These are phyloP conservation scores for Rhadina sibilatrix DNA, from an alignment of 2,113 vertebrate genomes.

Conservation along the genomic window DNA sequence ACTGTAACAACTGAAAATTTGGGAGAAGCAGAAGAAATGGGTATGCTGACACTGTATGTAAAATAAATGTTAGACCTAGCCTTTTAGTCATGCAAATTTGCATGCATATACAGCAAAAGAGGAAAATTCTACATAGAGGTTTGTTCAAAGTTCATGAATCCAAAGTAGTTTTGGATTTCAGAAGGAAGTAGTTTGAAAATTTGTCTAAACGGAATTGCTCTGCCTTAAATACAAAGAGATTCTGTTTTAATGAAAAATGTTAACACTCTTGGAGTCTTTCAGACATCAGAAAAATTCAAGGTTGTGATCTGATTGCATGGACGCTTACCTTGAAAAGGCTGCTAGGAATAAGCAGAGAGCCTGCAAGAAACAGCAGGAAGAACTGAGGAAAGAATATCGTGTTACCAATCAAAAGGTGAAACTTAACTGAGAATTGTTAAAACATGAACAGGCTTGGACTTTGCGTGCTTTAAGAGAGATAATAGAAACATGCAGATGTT, in stretches of 20 bases:
- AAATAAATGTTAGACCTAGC: neutral
- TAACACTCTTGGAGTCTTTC: neutral
- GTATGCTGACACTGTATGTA: neutral
- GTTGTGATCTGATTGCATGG: neutral
- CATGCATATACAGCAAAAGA: neutral
- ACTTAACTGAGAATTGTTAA: neutral
- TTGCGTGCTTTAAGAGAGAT: neutral
- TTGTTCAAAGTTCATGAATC: neutral
- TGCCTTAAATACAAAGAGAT: neutral
- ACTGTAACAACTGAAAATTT: neutral
- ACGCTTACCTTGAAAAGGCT: neutral
- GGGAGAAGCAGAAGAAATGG: neutral
- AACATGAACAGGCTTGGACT: neutral
- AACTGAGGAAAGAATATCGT: neutral
- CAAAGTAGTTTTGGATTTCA: neutral
- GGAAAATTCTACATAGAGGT: neutral
- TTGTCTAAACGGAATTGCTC: neutral
- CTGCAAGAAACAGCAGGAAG: neutral
- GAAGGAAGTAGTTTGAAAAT: neutral
- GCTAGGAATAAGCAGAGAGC: neutral
- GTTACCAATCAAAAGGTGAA: neutral
- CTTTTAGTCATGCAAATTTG: neutral
- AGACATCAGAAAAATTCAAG: neutral
- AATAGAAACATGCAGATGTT: neutral
- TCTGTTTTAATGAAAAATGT: neutral